These are phyloP conservation scores for Oreochromis niloticus DNA, from an alignment of 2,113 vertebrate genomes.

Conservation along the genomic window DNA sequence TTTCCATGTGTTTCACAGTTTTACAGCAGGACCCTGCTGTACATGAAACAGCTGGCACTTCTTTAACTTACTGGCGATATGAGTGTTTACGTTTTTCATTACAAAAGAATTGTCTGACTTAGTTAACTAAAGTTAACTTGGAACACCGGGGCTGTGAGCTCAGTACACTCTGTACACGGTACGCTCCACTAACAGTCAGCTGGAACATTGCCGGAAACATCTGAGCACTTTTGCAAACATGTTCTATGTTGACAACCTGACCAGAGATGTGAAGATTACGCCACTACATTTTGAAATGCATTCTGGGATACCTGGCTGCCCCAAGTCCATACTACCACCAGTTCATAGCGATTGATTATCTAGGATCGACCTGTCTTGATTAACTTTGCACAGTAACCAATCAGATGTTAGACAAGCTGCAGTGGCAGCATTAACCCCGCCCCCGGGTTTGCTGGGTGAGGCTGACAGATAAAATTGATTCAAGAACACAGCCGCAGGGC, in stretches of 20 bases:
- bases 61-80: neutral
- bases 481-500: neutral
- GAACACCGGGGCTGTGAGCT: neutral
- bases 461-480: neutral
- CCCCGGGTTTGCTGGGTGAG: neutral
- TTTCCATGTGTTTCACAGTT: neutral
- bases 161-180: fast-evolving
- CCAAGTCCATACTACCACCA: neutral
- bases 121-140: fast-evolving
- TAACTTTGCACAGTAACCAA: neutral
- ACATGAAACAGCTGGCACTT: neutral
- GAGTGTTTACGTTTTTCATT: neutral
- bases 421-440: neutral
- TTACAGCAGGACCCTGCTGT: neutral
- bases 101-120: fast-evolving
- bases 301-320: neutral
- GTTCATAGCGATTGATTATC: neutral
- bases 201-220: neutral
- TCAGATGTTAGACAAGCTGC: neutral
- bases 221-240: neutral
- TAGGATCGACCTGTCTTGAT: neutral
- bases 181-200: fast-evolving
- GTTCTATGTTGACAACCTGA: neutral
- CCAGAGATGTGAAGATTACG: neutral
- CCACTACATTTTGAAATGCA: neutral